Base-by-base conservation (phyloP, 2,113 vertebrate species). In the Benitochromis conjunctus region DNA sequence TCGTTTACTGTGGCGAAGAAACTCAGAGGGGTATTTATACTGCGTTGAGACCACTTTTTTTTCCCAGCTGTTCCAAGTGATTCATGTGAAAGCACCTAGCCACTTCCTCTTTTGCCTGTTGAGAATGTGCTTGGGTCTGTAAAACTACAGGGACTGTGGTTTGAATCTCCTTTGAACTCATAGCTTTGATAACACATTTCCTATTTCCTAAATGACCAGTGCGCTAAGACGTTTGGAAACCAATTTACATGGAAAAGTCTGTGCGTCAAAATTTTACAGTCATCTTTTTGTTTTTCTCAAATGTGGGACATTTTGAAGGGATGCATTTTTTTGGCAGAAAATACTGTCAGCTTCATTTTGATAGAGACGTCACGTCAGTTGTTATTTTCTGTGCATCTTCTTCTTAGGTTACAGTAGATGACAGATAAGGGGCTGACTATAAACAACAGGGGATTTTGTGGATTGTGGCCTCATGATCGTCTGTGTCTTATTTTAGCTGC, bases 81-180 rank as follows among this genome's bases (percentile, higher is more conserved):
- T 89, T 96, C 95, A 96, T 92, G 87, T 88, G 91, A 96, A 96
- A 96, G 88, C 83, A 94, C 94, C 93, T 88, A 80, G 62, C 93
- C 94, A 96, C 94, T 95, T 95, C 95, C 95, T 92, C 76, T 56
- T 84, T 21, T 18, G 24, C 31, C 16, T 34, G 54, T 26, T 8
- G 11, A 85, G 64, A 95, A 94, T 89, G 79, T 90, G 91, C 91
- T 90, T 83, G 79, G 69, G 43, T 88, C 16, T 78, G 83, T 83
- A 80, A 81, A 89, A 87, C 36, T 38, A 2, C 21, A 71, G 16
- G 16, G 8, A 41, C 24, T 88, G 86, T 82, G 92, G 92, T 90
- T 51, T 78, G 58, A 77, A 3, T 71, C n/a, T 91, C 60, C 34
- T 87, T 81, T 81, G 83, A 89, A 86, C 54, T 24, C 36, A 60